Evolutionary conservation across 2,888 invertebrate species (phyloP), one percentile per base, ranked within the genome.

Genomic region (Epirrita christyi): DNA sequence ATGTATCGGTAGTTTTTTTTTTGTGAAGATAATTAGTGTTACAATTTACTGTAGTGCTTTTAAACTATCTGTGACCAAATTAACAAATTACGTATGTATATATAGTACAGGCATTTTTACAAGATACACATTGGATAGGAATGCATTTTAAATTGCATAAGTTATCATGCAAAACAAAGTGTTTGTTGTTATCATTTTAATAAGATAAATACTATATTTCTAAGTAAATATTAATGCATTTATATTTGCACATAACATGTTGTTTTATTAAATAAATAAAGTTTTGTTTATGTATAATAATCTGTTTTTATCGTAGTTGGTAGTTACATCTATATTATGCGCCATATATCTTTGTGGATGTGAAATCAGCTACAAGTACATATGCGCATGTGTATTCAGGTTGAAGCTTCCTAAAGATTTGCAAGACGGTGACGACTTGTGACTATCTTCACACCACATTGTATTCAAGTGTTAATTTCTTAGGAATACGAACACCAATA

Each of bases 191-290:
- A 41, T 38, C 14, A 38, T 46, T 9, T 14, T 42, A 45, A 21
- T 44, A 51, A 45, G 27, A 41, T 55, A 45, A 42, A 27, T 47
- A 28, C 37, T 37, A 37, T 27, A 37, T 37, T 37, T 38, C 29
- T 29, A 40, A 43, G 42, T 40, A 50, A 46, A 32, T 38, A 6
- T 15, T 53, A 37, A 27, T 15, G 32, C 29, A 48, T 53, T 52
- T 57, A 59, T 55, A 47, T 47, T 59, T 63, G 70, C 73, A 76
- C 70, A 66, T 59, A 69, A 69, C 72, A 75, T 75, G 72, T 77
- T 74, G 66, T 55, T 64, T 70, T 71, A 66, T 59, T 68, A 62
- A 54, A 71, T 71, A 70, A 80, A 77, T 78, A 75, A 70, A 72
- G 59, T 64, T 63, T 42, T 64, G 56, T 56, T 53, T 59, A 41